Percentiles rank a stretch among this genome's conserved stretches.
Evolutionary conservation across 1,140 invertebrate species (phyloP).

Genomic region (Planococcus citri): DNA sequence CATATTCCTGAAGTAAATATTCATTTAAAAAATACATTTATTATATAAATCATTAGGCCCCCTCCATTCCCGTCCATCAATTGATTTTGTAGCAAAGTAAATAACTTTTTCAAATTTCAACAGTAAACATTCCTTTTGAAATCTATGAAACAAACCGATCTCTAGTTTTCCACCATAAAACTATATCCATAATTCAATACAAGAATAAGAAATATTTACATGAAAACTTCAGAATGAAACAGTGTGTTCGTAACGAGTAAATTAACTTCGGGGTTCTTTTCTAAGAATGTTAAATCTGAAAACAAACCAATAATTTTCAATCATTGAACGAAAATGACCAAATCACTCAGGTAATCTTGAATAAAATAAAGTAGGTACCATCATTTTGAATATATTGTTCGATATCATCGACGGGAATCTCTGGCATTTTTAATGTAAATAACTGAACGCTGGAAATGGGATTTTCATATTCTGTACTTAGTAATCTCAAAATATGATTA

Average conservation of each 20-base stretch:
- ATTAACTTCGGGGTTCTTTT: not conserved
- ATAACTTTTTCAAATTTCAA: too few species aligned
- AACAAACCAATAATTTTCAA: not conserved
- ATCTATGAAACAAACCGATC: too few species aligned
- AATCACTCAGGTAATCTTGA: not conserved
- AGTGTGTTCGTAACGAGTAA: not conserved
- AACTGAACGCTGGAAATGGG: not conserved
- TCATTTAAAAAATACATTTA: too few species aligned
- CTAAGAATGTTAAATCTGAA: not conserved
- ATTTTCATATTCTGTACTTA: not conserved
- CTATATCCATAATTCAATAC: too few species aligned
- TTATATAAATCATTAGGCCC: too few species aligned
- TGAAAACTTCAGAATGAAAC: slow-evolving; percentile 11
- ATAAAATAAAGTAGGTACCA: not conserved
- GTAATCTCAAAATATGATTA: not conserved
- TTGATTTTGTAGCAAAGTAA: too few species aligned
- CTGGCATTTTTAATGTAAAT: not conserved
- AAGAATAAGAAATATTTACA: not conserved
- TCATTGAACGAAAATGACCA: not conserved
- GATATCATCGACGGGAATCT: not conserved
- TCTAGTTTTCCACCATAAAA: too few species aligned
- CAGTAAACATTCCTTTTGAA: too few species aligned
- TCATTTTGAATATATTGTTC: slow-evolving; percentile 1
- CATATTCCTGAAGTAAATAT: too few species aligned
- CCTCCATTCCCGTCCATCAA: too few species aligned